Conservation (phyloP, 2,888 invertebrate species). For the Seladonia tumulorum region DNA sequence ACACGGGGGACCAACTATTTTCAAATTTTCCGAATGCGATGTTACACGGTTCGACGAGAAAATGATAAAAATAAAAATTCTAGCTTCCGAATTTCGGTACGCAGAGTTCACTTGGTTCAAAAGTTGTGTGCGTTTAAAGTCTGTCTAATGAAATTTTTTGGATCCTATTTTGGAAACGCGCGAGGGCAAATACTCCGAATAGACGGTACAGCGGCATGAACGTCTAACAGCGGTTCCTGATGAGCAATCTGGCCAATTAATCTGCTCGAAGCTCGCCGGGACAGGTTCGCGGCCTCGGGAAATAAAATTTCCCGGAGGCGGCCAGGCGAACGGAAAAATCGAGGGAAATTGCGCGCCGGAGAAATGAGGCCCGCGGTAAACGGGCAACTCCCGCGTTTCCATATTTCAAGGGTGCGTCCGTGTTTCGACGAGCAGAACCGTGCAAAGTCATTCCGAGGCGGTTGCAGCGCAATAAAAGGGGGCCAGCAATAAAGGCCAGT, state of each 20-base stretch:
- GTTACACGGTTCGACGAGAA: too few relatives aligned
- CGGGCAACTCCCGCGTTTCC: constrained; percentile 33
- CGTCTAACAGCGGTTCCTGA: too few relatives aligned
- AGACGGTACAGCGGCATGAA: too few relatives aligned
- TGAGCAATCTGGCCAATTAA: constrained; percentile 29
- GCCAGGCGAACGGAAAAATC: constrained; percentile 33
- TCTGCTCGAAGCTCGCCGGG: constrained; percentile 22
- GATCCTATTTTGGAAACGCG: too few relatives aligned
- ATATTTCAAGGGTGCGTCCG: constrained; percentile 45
- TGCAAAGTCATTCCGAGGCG: constrained; percentile 45
- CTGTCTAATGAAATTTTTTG: too few relatives aligned
- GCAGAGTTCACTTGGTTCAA: too few relatives aligned
- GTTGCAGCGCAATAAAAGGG: constrained; percentile 56
- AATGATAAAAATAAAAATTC: too few relatives aligned
- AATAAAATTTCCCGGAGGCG: constrained; percentile 50
- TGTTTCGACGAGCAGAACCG: constrained; percentile 54
- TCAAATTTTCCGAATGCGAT: too few relatives aligned
- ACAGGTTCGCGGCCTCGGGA: constrained; percentile 27
- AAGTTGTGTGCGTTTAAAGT: too few relatives aligned
- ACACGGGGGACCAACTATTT: too few relatives aligned
- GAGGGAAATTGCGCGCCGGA: constrained; percentile 41
- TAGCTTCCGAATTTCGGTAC: too few relatives aligned
- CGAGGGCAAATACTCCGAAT: too few relatives aligned
- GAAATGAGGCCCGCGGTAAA: constrained; percentile 40
- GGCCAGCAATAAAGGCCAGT: constrained; percentile 61